Evolutionary conservation across 2,113 vertebrate species (phyloP).

Genomic region (Ictalurus punctatus): DNA sequence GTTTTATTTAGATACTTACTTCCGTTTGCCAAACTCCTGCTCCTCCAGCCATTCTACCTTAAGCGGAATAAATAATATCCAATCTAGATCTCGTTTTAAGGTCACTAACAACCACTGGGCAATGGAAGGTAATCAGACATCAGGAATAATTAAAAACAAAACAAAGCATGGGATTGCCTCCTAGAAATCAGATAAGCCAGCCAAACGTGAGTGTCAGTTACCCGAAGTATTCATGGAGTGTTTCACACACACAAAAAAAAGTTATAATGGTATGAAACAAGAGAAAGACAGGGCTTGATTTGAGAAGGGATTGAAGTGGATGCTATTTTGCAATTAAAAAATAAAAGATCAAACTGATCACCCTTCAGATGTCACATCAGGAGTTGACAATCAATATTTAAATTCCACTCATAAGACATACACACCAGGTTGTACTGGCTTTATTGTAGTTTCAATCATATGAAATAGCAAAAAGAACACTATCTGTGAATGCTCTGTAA

Average conservation of each 20-base stretch:
- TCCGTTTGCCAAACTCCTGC: background rate
- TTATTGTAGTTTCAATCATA: background rate
- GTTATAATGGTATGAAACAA: background rate
- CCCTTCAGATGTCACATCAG: background rate
- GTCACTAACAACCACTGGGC: background rate
- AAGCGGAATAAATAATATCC: background rate
- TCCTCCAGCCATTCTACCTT: background rate
- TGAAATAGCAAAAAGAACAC: background rate
- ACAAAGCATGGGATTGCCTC: background rate
- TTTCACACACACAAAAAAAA: background rate
- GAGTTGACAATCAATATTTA: background rate
- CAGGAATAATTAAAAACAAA: background rate
- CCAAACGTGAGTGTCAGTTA: background rate
- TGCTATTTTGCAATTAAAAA: background rate
- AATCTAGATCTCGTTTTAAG: background rate
- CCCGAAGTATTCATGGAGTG: background rate
- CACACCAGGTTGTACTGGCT: background rate
- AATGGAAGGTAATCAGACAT: background rate
- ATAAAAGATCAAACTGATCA: background rate
- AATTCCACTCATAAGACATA: background rate
- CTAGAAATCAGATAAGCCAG: background rate
- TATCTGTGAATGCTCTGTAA: background rate
- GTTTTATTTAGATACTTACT: background rate
- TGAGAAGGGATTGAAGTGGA: background rate
- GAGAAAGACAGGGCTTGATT: background rate